Conservation (phyloP, 2,113 vertebrate species). For the Tamias sibiricus region DNA sequence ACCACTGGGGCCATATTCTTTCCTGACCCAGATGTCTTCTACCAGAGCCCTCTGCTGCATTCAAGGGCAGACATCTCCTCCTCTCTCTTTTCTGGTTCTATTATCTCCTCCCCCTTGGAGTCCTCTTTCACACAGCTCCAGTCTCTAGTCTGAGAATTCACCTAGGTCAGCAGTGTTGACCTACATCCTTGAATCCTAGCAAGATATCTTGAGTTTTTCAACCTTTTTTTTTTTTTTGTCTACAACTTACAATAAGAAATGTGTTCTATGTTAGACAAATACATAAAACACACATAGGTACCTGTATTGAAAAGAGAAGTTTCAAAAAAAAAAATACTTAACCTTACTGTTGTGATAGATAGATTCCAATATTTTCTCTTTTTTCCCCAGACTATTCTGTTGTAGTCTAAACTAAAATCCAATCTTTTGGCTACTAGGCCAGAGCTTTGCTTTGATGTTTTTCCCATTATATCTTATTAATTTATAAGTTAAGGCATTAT, state of each 20-base stretch:
- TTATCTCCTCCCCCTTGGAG: background rate
- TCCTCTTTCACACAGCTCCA: background rate
- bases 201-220: background rate
- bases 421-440: background rate
- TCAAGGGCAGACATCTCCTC: background rate
- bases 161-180: background rate
- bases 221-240: background rate
- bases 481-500: background rate
- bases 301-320: slow-evolving; percentile 26
- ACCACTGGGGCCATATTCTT: background rate
- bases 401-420: background rate
- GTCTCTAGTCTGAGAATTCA: background rate
- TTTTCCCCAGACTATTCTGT: background rate
- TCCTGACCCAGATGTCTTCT: background rate
- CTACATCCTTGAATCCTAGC: background rate
- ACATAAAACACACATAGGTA: background rate
- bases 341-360: background rate
- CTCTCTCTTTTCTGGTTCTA: background rate
- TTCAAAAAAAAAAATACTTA: slow-evolving; percentile 41
- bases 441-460: background rate
- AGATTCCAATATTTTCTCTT: background rate
- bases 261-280: background rate
- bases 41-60: background rate
- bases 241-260: background rate
- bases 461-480: background rate